Evolutionary conservation across 2,113 vertebrate species (phyloP), one percentile per base, ranked within the genome.

Genomic region (Apteryx owenii): DNA sequence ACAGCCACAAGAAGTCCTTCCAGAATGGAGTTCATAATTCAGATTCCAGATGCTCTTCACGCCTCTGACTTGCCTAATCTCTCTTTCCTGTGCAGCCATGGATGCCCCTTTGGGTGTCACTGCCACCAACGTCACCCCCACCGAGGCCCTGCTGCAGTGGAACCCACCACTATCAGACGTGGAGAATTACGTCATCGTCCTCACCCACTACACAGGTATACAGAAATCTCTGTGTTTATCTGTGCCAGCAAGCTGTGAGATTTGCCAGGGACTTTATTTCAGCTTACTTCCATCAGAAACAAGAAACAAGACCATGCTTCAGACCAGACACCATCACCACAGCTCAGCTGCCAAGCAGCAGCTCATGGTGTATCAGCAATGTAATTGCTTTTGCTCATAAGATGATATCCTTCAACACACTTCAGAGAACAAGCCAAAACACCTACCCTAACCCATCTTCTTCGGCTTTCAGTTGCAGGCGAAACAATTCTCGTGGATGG

Each of bases 401-500:
- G 26, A 3, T 66, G 42, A 25, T 61, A 87, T 10, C 20, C 80
- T 54, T 13, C 70, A 66, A 21, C 19, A 51, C 25, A 21, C 62
- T 89, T 80, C 61, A 28, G 54, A 85, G 58, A 79, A 58, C 8
- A 3, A 28, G 44, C 5, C 54, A 28, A 26, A 76, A 42, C 21
- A 38, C 48, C 86, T 60, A 38, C 3, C 18, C 17, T 65, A 91
- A 79, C 7, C 62, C 62, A 48, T 53, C 26, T 54, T 56, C 78
- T 89, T 69, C 85, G 76, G 53, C 65, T 97, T 95, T 89, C 94
- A 99, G 99, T 98, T 91, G 98, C 98, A 53, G 99, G 99, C 61
- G 98, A 99, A 93, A 99, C 99, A 33, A 98, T 99, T 95, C 97
- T 99, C 1, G 99, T 99, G 89, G 99, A 99, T 56, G 99, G 99